Conservation (phyloP, 2,797 vertebrate genomes). For the Kryptolebias ocellatus region DNA sequence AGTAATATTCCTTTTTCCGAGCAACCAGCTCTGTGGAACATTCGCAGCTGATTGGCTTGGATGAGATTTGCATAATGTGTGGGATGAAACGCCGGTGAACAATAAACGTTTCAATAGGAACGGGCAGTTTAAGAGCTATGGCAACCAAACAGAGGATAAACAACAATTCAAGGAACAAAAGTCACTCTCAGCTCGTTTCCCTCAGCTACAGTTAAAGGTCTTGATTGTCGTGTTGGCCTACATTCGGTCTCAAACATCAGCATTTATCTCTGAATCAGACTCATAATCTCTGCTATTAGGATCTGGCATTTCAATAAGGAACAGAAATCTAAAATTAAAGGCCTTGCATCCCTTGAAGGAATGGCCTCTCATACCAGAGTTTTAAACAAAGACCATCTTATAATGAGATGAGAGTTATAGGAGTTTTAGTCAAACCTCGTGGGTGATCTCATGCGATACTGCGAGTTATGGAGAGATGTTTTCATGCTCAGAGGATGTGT, state of each 20-base stretch:
- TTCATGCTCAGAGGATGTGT: too few species aligned
- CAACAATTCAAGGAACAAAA: constrained; percentile 53
- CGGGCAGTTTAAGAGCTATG: constrained; percentile 63
- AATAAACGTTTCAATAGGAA: constrained; percentile 55
- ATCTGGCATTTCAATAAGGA: constrained; percentile 44
- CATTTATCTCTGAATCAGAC: constrained; percentile 50
- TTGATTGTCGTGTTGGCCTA: constrained; percentile 50
- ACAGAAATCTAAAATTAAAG: constrained; percentile 41
- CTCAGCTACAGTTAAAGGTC: constrained; percentile 45
- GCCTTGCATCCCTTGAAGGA: too few species aligned
- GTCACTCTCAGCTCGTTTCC: constrained; percentile 48
- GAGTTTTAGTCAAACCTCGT: too few species aligned
- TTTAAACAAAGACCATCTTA: too few species aligned
- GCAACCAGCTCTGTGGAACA: constrained; percentile 30
- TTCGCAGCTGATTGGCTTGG: constrained; percentile 52
- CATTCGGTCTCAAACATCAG: constrained; percentile 38
- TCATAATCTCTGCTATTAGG: constrained; percentile 49
- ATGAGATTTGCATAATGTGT: constrained; percentile 59
- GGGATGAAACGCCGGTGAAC: constrained; percentile 56
- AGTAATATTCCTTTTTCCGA: constrained; percentile 40
- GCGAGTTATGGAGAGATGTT: too few species aligned
- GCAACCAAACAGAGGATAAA: constrained; percentile 66
- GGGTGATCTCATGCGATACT: too few species aligned
- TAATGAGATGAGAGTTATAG: too few species aligned
- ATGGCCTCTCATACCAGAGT: too few species aligned